A percentile compares a stretch with the other conserved stretches of the same genome.
These are phyloP conservation scores for Syritta pipiens DNA, from an alignment of 2,888 invertebrate species.

Conservation along the genomic window DNA sequence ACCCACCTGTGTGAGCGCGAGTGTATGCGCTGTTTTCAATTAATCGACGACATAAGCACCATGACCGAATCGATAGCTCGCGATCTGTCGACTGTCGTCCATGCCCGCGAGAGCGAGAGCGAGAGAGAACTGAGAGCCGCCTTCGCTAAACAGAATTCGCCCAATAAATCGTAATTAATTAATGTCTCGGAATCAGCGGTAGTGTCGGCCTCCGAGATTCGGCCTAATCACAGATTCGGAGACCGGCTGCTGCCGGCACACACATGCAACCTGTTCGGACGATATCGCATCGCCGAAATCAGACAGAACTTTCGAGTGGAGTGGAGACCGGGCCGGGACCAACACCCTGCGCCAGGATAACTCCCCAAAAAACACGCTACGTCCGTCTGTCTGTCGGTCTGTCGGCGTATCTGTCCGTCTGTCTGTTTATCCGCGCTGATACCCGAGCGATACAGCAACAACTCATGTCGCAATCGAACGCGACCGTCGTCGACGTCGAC, in stretches of 20 bases:
- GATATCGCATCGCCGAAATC: conserved; percentile 64
- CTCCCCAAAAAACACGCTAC: conserved; percentile 18
- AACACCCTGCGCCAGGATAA: conserved; percentile 62
- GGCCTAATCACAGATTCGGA: conserved; percentile 60
- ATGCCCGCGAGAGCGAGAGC: background rate
- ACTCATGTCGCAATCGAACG: conserved; percentile 58
- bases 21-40: conserved; percentile 58
- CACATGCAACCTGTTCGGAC: conserved; percentile 53
- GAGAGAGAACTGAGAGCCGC: background rate
- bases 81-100: conserved; percentile 21
- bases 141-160: conserved; percentile 72
- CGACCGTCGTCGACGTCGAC: conserved; percentile 4
- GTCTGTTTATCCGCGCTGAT: conserved; percentile 71
- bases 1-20: conserved; percentile 59
- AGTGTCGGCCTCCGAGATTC: conserved; percentile 64
- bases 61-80: conserved; percentile 62
- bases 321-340: background rate
- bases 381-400: conserved; percentile 51
- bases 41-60: conserved; percentile 69
- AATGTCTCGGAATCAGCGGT: conserved; percentile 71
- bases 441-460: conserved; percentile 29
- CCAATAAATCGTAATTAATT: conserved; percentile 80
- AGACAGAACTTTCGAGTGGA: conserved; percentile 36
- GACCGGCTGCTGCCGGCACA: conserved; percentile 7
- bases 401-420: conserved; percentile 38